Base-by-base conservation (phyloP, 2,888 invertebrate genomes). In the Epirrhoe tristata region DNA sequence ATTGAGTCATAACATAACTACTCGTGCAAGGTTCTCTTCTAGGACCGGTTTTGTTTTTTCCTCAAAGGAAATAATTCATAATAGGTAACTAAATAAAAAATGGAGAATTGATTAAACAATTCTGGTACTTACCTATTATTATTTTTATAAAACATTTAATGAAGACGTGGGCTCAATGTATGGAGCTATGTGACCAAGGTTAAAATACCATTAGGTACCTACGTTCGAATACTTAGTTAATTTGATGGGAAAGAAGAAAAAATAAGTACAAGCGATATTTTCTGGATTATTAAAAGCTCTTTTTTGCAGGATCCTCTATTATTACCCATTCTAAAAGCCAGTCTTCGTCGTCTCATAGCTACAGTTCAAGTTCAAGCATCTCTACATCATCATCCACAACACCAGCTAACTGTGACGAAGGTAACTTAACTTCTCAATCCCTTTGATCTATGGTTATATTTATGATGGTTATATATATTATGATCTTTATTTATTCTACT, bases 1-100 rank as follows among this genome's bases (percentile, higher is more conserved):
- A 31, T 52, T 52, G 52, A 52, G 12, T 52, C 14, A 57, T 46
- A 57, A 46, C 14, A 57, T 46, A 57, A 46, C 53, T 10, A 54
- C 53, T 54, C 17, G 12, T 12, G 34, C 60, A 48, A 61, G 54
- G 54, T 17, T 12, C 54, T 39, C 52, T 59, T 53, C 43, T 53
- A 8, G 43, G 32, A 53, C 51, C 17, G 34, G 52, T 59, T n/a
- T 36, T 32, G 52, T 43, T 60, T 53, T 53, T 32, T 34, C 43
- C 39, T 31, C 14, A 6, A 48, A 1, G 1, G 10, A 14, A 7
- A 39, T 7, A 39, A 39, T 10, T 3, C 1, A 8, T 39, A 39
- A n/a, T n/a, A n/a, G n/a, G 3, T 39, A 1, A 10, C 1, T 5
- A 34, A 34, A 34, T 34, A 12, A 3, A 43, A 3, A 43, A 12